Evolutionary conservation across 2,113 vertebrate genomes (phyloP).

Genomic region (Stigmatopora nigra): DNA sequence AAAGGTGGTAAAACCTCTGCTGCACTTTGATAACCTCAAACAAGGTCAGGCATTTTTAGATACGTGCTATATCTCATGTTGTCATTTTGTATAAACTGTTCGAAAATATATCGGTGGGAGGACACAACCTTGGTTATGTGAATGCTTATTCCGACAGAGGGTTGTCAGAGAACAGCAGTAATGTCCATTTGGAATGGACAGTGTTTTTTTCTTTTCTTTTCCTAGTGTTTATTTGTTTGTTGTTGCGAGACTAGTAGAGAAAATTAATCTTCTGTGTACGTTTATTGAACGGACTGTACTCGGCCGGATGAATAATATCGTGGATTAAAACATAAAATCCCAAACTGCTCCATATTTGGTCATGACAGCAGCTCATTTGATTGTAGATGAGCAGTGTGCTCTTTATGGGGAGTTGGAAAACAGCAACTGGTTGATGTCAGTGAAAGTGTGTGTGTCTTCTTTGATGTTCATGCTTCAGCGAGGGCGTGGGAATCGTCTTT

Average conservation of each 20-base stretch:
- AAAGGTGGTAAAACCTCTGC: slow-evolving; percentile 1
- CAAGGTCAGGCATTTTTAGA: slow-evolving; percentile 4
- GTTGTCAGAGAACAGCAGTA: slow-evolving; percentile 12
- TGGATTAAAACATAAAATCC: slow-evolving; percentile 19
- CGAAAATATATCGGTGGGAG: slow-evolving; percentile 16
- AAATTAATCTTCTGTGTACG: slow-evolving; percentile 19
- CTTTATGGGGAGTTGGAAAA: slow-evolving; percentile 16
- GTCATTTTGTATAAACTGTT: slow-evolving; percentile 25
- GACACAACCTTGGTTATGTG: slow-evolving; percentile 31
- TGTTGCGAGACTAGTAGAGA: neutral
- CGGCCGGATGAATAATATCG: slow-evolving; percentile 8
- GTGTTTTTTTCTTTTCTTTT: neutral
- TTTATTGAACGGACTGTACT: slow-evolving; percentile 17
- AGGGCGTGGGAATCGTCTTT: slow-evolving; percentile 54
- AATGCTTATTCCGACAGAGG: slow-evolving; percentile 16
- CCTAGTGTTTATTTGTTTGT: too few relatives aligned
- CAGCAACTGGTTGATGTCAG: slow-evolving; percentile 37
- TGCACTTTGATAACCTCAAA: neutral
- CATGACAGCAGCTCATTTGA: neutral
- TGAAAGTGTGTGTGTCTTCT: slow-evolving; percentile 30
- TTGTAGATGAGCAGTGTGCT: neutral
- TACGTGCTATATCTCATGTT: slow-evolving; percentile 5
- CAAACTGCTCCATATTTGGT: slow-evolving; percentile 16
- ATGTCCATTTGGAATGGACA: slow-evolving; percentile 15
- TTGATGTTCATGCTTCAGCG: slow-evolving; percentile 51